A percentile compares a stretch with the other conserved stretches of the same genome.
Evolutionary conservation across 2,888 invertebrate genomes (phyloP).

Genomic region (Tipula unca): DNA sequence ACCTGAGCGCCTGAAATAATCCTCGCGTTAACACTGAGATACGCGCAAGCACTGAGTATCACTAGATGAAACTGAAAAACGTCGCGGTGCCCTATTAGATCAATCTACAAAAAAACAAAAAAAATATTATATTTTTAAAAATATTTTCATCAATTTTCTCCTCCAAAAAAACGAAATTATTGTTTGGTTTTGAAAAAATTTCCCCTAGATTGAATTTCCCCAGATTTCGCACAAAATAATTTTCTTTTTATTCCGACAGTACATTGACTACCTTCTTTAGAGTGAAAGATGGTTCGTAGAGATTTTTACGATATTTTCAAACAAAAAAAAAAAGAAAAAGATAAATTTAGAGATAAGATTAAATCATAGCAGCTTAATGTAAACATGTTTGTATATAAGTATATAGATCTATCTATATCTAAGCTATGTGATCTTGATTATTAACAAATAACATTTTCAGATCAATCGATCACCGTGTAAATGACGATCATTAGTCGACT

Average conservation of each 20-base stretch:
- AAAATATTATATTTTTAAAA: background rate
- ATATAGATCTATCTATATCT: background rate
- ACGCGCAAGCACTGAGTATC: conserved; percentile 45
- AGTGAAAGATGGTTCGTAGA: background rate
- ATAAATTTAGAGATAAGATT: background rate
- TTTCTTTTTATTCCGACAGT: background rate
- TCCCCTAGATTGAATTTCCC: background rate
- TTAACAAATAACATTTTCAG: background rate
- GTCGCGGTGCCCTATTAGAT: conserved; percentile 19
- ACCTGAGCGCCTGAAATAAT: conserved; percentile 45
- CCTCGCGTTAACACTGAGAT: conserved; percentile 43
- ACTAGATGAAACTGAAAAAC: conserved; percentile 25
- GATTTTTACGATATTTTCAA: background rate
- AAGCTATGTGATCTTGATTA: background rate
- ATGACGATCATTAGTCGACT: background rate
- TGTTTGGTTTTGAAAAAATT: background rate
- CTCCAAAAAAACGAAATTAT: background rate
- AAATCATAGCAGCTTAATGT: background rate
- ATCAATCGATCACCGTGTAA: background rate
- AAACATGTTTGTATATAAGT: background rate
- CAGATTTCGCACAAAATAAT: background rate
- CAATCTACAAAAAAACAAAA: background rate
- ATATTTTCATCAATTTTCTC: background rate
- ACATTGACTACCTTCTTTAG: conserved; percentile 17
- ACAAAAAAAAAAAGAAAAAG: background rate